Evolutionary conservation across 2,113 vertebrate species (phyloP), one percentile per base, ranked within the genome.

Genomic region (Cryptoleucopteryx plumbea): DNA sequence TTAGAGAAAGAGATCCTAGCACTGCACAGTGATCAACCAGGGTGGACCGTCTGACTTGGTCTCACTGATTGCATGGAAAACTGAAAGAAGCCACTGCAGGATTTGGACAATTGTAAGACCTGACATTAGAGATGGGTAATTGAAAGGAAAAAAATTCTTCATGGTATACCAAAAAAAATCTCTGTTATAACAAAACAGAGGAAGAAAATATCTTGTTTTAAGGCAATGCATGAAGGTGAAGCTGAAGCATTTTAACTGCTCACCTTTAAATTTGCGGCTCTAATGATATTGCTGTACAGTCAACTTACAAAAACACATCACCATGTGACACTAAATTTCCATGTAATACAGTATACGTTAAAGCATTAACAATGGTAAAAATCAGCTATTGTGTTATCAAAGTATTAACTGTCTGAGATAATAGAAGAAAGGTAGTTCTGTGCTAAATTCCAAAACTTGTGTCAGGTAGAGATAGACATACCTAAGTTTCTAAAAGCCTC

Each of bases 21-120:
- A 32, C 17, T 15, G 20, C 26, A 47, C 9, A 36, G 40, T 2
- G 3, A 74, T 48, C 23, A 53, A 0, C 6, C 1, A 5, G 15
- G 21, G 11, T 47, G 11, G 13, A 32, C 7, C 25, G 12, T 45
- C 20, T 59, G 38, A 81, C 43, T 45, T 50, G 2, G 26, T 63
- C 23, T 86, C 45, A 58, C 29, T 34, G 34, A n/a, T 74, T 74
- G 56, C 32, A 34, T 5, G 21, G 23, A 63, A 90, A 63, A 70
- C 23, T 75, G 27, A 78, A 91, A 86, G 47, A 50, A 56, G 34
- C 27, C 14, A 75, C 29, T 59, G 48, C 11, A 79, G 36, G 52
- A 72, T 67, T 26, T 55, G 31, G 59, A 63, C 16, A 83, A n/a
- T 5, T 65, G 1, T 61, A 93, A 71, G 26, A 83, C 17, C 20